Evolutionary conservation across 2,888 invertebrate genomes (phyloP).

Genomic region (Unio delphinus): DNA sequence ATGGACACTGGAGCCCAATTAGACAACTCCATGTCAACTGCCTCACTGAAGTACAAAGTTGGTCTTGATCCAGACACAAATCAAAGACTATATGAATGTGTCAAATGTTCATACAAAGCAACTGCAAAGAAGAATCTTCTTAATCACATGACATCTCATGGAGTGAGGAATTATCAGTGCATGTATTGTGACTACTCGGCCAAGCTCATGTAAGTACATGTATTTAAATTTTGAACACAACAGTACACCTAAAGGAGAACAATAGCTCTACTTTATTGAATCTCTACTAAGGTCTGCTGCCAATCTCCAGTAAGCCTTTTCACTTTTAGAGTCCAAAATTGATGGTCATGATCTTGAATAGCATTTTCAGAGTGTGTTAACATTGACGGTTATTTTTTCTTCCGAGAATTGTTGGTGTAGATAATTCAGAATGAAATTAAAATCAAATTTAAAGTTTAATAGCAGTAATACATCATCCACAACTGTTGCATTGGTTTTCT

Average conservation of each 20-base stretch:
- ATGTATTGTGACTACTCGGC: slow-evolving; percentile 27
- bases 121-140: slow-evolving; percentile 12
- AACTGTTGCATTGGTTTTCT: no score
- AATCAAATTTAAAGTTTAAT: no score
- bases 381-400: no score
- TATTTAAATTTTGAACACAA: not conserved
- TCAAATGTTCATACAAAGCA: slow-evolving; percentile 21
- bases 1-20: not conserved
- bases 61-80: slow-evolving; percentile 12
- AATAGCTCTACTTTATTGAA: no score
- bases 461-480: no score
- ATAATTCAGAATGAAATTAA: no score
- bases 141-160: slow-evolving; percentile 14
- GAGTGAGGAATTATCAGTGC: slow-evolving; percentile 27
- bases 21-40: not conserved
- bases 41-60: slow-evolving; percentile 24
- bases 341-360: no score
- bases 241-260: no score
- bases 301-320: not conserved
- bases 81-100: slow-evolving; percentile 18
- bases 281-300: no score
- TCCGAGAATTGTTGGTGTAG: no score
- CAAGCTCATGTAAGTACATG: slow-evolving; percentile 12
- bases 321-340: not conserved
- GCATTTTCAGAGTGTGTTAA: no score